A percentile compares a stretch with the other conserved stretches of the same genome.
Evolutionary conservation across 2,797 vertebrate genomes (phyloP).

Genomic region (Epinephelus malabaricus): DNA sequence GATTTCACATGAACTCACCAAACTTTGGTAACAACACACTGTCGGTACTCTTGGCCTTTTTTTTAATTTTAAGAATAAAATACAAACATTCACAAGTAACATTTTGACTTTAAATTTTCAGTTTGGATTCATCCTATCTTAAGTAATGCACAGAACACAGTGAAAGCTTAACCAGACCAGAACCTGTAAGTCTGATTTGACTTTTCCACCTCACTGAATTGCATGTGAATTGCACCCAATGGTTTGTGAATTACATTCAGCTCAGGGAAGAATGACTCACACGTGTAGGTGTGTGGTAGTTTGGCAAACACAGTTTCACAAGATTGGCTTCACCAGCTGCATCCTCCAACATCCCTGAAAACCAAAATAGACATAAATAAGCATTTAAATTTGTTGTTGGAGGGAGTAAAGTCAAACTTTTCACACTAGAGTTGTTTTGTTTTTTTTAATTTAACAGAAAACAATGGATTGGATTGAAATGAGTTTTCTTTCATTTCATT

Average conservation of each 20-base stretch:
- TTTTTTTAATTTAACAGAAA: not conserved
- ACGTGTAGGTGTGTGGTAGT: not conserved
- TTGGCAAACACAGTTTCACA: not conserved
- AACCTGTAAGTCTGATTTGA: conserved; percentile 12
- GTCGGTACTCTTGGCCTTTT: too few species aligned
- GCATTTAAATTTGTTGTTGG: not conserved
- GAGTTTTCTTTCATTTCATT: not conserved
- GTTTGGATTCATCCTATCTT: not conserved
- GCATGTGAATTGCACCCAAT: not conserved
- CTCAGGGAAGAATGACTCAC: conserved; percentile 2
- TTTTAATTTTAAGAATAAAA: not conserved
- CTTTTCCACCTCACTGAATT: conserved; percentile 6
- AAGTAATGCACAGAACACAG: not conserved
- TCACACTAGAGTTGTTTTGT: not conserved
- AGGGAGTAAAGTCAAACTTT: not conserved
- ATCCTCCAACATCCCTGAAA: not conserved
- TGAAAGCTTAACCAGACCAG: not conserved
- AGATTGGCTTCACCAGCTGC: not conserved
- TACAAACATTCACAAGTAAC: not conserved
- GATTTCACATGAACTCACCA: not conserved
- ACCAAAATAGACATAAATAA: not conserved
- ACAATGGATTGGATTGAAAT: not conserved
- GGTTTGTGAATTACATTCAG: not conserved
- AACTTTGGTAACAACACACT: not conserved
- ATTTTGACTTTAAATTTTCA: not conserved